Evolutionary conservation across 1,140 invertebrate genomes (phyloP), one percentile per base, ranked within the genome.

Genomic region (Ruditapes philippinarum): DNA sequence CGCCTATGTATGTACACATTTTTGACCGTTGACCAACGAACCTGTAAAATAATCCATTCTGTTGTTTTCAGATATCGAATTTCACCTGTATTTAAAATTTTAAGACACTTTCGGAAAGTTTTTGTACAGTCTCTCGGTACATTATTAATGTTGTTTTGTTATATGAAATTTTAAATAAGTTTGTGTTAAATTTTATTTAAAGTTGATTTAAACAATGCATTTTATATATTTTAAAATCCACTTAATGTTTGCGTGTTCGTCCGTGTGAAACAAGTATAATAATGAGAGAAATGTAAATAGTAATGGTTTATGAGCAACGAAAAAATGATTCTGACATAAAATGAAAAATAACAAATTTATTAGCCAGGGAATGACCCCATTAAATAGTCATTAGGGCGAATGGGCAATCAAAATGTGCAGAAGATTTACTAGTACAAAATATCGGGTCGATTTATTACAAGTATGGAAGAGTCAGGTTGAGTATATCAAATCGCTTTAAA

Each of bases 301-400:
- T 70, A 38, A 40, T 70, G 65, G 38, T 70, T 11, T 38, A 70
- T 25, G 65, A 70, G 38, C 65, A 38, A 9, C 33, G 36, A 70
- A 17, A n/a, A 38, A 36, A 70, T 70, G 65, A 84, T 68, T 51
- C 81, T 73, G 81, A 70, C 81, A 84, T 70, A 73, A 70, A 60
- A 86, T 70, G 83, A 86, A 86, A 86, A 86, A 86, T 86, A 70
- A 76, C 83, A 65, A 86, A 74, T 70, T 74, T 86, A 86, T 86
- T 74, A 76, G 54, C 68, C 70, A 76, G 22, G 45, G 83, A 86
- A 57, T 51, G 70, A 86, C 38, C 83, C 65, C 73, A 86, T 86
- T 86, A 86, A 86, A 45, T 68, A 57, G n/a, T 76, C 83, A 76
- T 86, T 86, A 86, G 38, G 33, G 40, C 51, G 62, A 49, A 78